Evolutionary conservation across 1,140 invertebrate genomes (phyloP), one percentile per base, ranked within the genome.

Genomic region (Oedothorax gibbosus): DNA sequence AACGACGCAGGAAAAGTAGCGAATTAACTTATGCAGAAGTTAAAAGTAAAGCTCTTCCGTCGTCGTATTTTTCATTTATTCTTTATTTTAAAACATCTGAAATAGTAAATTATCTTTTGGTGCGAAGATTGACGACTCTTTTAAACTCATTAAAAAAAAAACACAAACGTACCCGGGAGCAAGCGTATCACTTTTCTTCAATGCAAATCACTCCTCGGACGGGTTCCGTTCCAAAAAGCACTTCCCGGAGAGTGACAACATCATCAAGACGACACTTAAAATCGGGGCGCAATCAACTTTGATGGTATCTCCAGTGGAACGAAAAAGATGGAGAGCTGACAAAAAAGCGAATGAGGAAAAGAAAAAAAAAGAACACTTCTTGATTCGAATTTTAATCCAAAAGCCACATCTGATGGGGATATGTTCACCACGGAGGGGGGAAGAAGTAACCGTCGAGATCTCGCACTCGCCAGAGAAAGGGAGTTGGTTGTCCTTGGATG

Each of bases 401-500:
- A 77, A 65, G 60, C 5, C 35, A 5, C 35, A 35, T 35, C 35
- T 50, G 21, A 10, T 50, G 51, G 49, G 51, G n/a, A 14, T 73
- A 12, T 50, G 20, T 53, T 56, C 60, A 18, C 60, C 73, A 51
- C 54, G 20, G 49, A 51, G n/a, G 15, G 53, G 21, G 64, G 54
- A 76, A 77, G 18, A 56, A 71, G 50, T 53, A 35, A 62, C 66
- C 5, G 51, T 6, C 35, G 20, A 81, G 54, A n/a, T 35, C 35
- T 35, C 35, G 35, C 35, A 35, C 35, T 35, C 35, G 35, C 35
- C 49, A 62, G 72, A 68, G 65, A 75, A 72, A 76, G 80, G 50
- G 81, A 76, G 81, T 84, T 84, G 21, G 73, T 85, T 77, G 83
- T 85, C 83, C 83, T 85, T 85, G 83, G 83, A 85, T 20, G 65